Evolutionary conservation across 2,113 vertebrate species (phyloP).

Genomic region (Salminus brasiliensis): DNA sequence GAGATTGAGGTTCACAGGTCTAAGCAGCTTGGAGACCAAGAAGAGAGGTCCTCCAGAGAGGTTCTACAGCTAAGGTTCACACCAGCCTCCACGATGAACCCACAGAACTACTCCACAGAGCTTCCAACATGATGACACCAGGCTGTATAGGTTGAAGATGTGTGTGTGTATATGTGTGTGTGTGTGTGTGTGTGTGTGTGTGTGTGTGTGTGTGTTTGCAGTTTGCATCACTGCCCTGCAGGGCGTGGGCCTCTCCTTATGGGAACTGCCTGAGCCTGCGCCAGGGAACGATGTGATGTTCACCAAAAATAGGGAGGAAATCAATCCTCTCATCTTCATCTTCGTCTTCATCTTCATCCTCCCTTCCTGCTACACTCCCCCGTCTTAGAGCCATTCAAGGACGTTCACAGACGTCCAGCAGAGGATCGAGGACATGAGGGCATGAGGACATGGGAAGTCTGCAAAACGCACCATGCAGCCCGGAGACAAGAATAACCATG

Average conservation of each 20-base stretch:
- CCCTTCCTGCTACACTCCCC: background rate
- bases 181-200: constrained; percentile 17
- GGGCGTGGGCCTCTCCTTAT: constrained; percentile 76
- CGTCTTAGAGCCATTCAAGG: background rate
- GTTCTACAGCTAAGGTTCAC: too few relatives aligned
- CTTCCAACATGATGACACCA: too few relatives aligned
- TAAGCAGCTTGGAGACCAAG: background rate
- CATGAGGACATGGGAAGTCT: background rate
- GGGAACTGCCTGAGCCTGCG: constrained; percentile 67
- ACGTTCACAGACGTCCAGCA: background rate
- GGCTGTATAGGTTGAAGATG: too few relatives aligned
- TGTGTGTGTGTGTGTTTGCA: constrained; percentile 19
- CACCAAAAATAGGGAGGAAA: constrained; percentile 28
- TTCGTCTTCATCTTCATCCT: constrained; percentile 1
- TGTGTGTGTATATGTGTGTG: background rate
- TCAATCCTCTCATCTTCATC: constrained; percentile 36
- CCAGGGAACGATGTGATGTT: constrained; percentile 60
- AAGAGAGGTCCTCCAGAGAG: too few relatives aligned
- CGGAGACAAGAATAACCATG: background rate
- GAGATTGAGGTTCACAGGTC: background rate
- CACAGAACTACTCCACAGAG: too few relatives aligned
- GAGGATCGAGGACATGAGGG: background rate
- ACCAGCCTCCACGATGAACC: too few relatives aligned
- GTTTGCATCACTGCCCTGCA: constrained; percentile 58
- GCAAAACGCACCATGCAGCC: background rate